A percentile compares a stretch with the other conserved stretches of the same genome.
These are phyloP conservation scores for Calliphora vomitoria DNA, from an alignment of 2,888 invertebrate species.

Conservation along the genomic window DNA sequence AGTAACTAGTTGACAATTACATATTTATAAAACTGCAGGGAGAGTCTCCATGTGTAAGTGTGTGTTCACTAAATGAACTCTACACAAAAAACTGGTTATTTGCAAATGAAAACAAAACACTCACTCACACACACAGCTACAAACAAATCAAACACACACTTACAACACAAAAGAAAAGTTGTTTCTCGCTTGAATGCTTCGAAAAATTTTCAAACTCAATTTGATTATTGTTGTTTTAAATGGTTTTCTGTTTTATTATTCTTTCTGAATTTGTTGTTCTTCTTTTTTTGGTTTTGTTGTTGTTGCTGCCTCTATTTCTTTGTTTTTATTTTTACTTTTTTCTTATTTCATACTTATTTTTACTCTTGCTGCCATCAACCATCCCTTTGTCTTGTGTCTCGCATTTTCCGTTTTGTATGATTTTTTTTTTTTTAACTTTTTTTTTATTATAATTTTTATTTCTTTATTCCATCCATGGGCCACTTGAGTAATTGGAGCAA, in stretches of 20 bases:
- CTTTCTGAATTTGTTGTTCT: constrained; percentile 10
- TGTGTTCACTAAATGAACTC: constrained; percentile 67
- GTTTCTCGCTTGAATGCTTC: constrained; percentile 68
- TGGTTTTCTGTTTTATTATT: constrained; percentile 59
- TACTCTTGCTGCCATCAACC: constrained; percentile 7
- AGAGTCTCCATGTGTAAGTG: background rate
- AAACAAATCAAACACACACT: background rate
- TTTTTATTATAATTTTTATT: constrained; percentile 49
- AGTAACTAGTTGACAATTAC: too few species aligned
- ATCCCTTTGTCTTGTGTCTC: constrained; percentile 35
- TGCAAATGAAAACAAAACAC: constrained; percentile 66
- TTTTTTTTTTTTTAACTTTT: constrained; percentile 6
- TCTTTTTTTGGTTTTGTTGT: constrained; percentile 9
- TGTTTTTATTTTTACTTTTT: constrained; percentile 21
- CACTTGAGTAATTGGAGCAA: constrained; percentile 72
- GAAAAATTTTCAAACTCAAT: constrained; percentile 67
- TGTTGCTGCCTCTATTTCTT: background rate
- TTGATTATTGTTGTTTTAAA: constrained; percentile 71
- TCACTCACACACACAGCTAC: background rate
- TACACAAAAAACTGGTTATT: constrained; percentile 64
- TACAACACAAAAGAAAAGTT: constrained; percentile 42
- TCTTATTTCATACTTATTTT: constrained; percentile 20
- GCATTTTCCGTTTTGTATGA: constrained; percentile 14
- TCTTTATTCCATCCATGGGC: constrained; percentile 58
- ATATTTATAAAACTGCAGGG: background rate